These are phyloP conservation scores for Scotopteryx bipunctaria DNA, from an alignment of 2,888 invertebrate species.

Conservation along the genomic window DNA sequence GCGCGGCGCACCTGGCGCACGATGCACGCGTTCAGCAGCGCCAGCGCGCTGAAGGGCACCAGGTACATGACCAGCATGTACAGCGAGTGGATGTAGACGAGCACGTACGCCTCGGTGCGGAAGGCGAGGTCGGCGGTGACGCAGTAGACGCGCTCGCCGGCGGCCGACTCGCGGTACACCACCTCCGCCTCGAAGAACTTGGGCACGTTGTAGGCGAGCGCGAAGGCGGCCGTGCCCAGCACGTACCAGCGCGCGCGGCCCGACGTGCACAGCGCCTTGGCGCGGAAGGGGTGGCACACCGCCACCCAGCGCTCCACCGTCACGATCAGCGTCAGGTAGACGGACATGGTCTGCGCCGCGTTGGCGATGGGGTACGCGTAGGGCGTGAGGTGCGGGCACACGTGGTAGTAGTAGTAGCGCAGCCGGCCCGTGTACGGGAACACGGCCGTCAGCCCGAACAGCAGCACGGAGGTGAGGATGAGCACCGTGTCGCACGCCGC, in stretches of 20 bases:
- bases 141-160: conserved; percentile 86
- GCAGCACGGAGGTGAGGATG: conserved; percentile 91
- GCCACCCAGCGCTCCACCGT: conserved; percentile 97
- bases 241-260: conserved; percentile 93
- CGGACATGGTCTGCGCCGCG: conserved; percentile 96
- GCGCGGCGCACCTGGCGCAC: conserved; percentile 95
- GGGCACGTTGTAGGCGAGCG: conserved; percentile 93
- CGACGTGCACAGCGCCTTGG: conserved; percentile 95
- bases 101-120: conserved; percentile 88
- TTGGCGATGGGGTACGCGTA: conserved; percentile 92
- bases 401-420: conserved; percentile 89
- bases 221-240: conserved; percentile 89
- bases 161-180: conserved; percentile 65
- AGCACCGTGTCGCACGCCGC: conserved; percentile 97
- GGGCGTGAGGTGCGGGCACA: conserved; percentile 91
- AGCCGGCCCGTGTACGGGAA: conserved; percentile 91
- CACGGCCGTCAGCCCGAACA: conserved; percentile 94
- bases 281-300: conserved; percentile 94
- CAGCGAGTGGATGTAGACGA: conserved; percentile 96
- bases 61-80: conserved; percentile 97
- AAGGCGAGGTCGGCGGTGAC: conserved; percentile 87
- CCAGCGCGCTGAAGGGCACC: conserved; percentile 94
- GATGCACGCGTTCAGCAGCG: conserved; percentile 95
- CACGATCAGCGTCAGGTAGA: conserved; percentile 95
- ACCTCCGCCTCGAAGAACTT: conserved; percentile 88